Evolutionary conservation across 2,888 invertebrate species (phyloP).

Genomic region (Tethea ocularis): DNA sequence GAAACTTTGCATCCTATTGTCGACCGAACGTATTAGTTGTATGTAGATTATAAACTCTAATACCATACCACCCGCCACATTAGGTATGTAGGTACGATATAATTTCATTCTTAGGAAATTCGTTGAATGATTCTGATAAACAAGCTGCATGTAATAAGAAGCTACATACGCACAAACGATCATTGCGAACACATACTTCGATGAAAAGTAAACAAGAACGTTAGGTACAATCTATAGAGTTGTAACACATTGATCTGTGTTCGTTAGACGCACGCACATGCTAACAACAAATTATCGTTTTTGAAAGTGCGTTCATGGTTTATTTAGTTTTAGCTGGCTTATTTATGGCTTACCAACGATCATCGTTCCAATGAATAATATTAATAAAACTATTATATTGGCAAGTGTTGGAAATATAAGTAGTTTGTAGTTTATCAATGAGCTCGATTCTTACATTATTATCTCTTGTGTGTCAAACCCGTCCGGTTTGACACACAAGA

Average conservation of each 20-base stretch:
- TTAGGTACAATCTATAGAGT: neutral
- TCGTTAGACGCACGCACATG: neutral
- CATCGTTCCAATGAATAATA: too few relatives aligned
- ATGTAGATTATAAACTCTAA: too few relatives aligned
- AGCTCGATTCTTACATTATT: neutral
- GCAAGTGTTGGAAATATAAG: neutral
- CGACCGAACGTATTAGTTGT: neutral
- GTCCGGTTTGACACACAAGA: too few relatives aligned
- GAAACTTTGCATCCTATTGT: neutral
- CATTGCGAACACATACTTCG: neutral
- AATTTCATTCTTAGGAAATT: neutral
- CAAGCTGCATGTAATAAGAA: too few relatives aligned
- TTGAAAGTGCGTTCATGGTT: neutral
- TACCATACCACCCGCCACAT: too few relatives aligned
- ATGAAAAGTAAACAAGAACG: neutral
- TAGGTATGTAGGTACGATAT: neutral
- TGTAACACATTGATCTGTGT: neutral
- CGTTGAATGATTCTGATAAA: too few relatives aligned
- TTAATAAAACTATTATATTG: too few relatives aligned
- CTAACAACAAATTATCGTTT: neutral
- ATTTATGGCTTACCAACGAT: too few relatives aligned
- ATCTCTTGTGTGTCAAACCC: neutral
- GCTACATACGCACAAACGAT: neutral
- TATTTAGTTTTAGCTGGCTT: too few relatives aligned
- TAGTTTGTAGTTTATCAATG: neutral